Evolutionary conservation across 2,113 vertebrate species (phyloP).

Genomic region (Propithecus coquereli): DNA sequence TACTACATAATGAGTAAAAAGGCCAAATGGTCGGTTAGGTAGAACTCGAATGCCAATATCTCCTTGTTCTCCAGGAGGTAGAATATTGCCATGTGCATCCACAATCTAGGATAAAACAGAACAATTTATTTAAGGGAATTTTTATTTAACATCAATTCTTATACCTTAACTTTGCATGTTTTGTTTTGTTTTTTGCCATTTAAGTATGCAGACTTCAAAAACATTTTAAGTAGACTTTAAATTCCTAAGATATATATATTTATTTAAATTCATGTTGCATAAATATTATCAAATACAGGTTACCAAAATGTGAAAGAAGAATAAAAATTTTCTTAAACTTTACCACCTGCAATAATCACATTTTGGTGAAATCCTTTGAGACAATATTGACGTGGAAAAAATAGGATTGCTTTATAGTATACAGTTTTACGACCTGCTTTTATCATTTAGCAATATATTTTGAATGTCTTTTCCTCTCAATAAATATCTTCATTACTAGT

Average conservation of each 20-base stretch:
- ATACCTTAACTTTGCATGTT: background rate
- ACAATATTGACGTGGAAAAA: background rate
- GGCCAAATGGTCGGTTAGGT: conserved; percentile 80
- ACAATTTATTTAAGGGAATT: background rate
- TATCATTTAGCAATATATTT: background rate
- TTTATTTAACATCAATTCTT: conserved; percentile 1
- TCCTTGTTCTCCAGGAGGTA: conserved; percentile 86
- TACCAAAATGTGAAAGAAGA: conserved; percentile 26
- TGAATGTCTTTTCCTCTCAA: background rate
- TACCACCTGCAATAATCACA: background rate
- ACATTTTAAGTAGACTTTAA: conserved; percentile 4
- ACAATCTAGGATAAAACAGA: conserved; percentile 82
- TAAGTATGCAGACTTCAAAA: background rate
- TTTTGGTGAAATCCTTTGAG: conserved; percentile 29
- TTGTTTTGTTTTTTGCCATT: background rate
- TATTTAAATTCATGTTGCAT: conserved; percentile 24
- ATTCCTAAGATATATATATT: conserved; percentile 4
- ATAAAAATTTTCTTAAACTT: background rate
- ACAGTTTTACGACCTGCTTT: conserved; percentile 3
- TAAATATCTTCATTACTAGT: conserved; percentile 5
- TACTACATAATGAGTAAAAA: conserved; percentile 87
- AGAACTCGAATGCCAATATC: conserved; percentile 85
- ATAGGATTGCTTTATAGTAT: background rate
- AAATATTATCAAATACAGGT: conserved; percentile 22
- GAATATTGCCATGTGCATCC: conserved; percentile 80